A percentile compares a stretch with the other conserved stretches of the same genome.
Evolutionary conservation across 2,888 invertebrate genomes (phyloP).

Genomic region (Leptothorax acervorum): DNA sequence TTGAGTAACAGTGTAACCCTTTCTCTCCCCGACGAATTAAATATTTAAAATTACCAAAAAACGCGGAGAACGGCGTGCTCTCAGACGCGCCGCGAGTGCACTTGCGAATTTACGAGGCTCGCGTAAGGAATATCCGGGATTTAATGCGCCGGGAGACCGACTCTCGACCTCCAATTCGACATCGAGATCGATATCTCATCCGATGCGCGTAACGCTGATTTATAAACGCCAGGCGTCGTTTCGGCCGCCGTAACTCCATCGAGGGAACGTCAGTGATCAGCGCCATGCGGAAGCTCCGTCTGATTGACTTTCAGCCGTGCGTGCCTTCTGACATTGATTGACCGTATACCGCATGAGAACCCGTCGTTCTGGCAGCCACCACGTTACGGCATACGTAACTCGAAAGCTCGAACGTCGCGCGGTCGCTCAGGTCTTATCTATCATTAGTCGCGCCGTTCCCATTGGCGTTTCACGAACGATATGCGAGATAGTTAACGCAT

Average conservation of each 20-base stretch:
- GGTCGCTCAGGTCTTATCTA: slow-evolving; percentile 5
- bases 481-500: neutral
- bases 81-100: neutral
- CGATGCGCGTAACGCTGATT: slow-evolving; percentile 36
- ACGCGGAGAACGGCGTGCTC: neutral
- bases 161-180: slow-evolving; percentile 6
- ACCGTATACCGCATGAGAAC: slow-evolving; percentile 58
- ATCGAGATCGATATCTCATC: slow-evolving; percentile 37
- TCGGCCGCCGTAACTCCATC: slow-evolving; percentile 19
- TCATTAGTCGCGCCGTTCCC: neutral
- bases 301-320: slow-evolving; percentile 77
- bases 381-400: slow-evolving; percentile 15
- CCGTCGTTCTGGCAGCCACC: slow-evolving; percentile 27
- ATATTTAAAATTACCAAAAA: neutral
- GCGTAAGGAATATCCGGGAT: neutral
- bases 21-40: neutral
- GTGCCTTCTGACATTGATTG: slow-evolving; percentile 77
- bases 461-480: neutral
- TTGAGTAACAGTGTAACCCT: neutral
- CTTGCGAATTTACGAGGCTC: neutral
- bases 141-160: slow-evolving; percentile 11
- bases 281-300: slow-evolving; percentile 72
- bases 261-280: slow-evolving; percentile 46
- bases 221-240: slow-evolving; percentile 39
- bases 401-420: slow-evolving; percentile 13